These are phyloP conservation scores for Saccopteryx leptura DNA, from an alignment of 2,113 vertebrate species.

Conservation along the genomic window DNA sequence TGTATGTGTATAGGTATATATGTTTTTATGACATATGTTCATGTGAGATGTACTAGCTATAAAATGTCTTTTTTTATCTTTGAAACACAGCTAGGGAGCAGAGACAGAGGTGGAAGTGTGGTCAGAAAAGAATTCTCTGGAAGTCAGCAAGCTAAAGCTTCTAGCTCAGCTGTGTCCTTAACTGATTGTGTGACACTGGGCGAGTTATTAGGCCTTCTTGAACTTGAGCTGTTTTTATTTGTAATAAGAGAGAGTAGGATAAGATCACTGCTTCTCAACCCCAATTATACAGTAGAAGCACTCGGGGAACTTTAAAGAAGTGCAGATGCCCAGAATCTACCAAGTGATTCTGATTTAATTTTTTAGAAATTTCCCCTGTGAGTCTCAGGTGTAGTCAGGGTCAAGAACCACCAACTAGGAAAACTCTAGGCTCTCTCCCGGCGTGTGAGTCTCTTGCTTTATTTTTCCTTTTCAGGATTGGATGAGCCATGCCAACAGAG, in stretches of 20 bases:
- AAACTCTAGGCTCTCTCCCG: background rate
- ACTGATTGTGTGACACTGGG: background rate
- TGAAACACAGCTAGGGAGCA: constrained; percentile 10
- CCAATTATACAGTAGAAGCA: background rate
- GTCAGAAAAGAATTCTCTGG: background rate
- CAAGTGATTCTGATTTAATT: background rate
- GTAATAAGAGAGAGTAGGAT: background rate
- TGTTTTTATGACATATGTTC: background rate
- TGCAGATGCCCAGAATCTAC: background rate
- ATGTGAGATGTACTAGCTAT: background rate
- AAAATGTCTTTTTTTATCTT: constrained; percentile 14
- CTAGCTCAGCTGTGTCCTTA: background rate
- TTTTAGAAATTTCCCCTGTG: background rate
- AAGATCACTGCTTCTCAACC: background rate
- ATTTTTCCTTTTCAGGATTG: background rate
- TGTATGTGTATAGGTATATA: background rate
- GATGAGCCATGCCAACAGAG: background rate
- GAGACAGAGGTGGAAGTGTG: background rate
- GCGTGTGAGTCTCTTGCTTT: background rate
- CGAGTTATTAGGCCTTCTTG: background rate
- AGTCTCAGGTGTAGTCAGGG: background rate
- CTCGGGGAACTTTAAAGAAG: background rate
- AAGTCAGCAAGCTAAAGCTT: background rate
- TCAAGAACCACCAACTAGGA: background rate
- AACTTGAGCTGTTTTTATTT: background rate